A percentile compares a stretch with the other conserved stretches of the same genome.
Conservation (phyloP, 2,797 vertebrate genomes). For the Acanthiza pusilla region DNA sequence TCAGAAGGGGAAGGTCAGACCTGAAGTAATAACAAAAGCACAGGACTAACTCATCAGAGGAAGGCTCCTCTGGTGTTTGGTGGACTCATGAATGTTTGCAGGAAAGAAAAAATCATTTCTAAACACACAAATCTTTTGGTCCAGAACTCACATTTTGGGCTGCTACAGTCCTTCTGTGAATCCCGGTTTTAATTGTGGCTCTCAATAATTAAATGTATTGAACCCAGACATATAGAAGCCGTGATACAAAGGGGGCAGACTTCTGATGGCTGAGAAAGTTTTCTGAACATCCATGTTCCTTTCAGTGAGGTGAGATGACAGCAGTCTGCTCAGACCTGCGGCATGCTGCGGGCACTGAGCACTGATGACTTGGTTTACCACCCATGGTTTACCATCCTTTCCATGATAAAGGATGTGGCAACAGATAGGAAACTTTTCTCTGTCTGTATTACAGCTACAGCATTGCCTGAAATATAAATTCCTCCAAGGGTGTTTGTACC, state of each 20-base stretch:
- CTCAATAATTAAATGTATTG: not conserved
- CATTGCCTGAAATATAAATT: not conserved
- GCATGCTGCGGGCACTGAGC: not conserved
- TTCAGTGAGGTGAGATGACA: not conserved
- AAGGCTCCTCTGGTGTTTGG: not conserved
- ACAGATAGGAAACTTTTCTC: slow-evolving; percentile 2
- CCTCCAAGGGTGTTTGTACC: not conserved
- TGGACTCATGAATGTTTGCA: not conserved
- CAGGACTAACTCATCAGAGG: not conserved
- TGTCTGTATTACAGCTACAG: not conserved
- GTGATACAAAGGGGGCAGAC: not conserved
- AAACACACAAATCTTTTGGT: not conserved
- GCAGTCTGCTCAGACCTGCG: not conserved
- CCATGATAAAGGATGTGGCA: slow-evolving; percentile 5
- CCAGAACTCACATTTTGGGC: not conserved
- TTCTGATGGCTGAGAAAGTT: not conserved
- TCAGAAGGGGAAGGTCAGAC: not conserved
- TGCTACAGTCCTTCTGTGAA: not conserved
- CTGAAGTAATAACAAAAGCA: not conserved
- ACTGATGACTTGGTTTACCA: not conserved
- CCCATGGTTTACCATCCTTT: not conserved
- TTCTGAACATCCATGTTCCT: not conserved
- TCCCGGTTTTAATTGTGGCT: not conserved
- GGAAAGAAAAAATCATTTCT: not conserved
- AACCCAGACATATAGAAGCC: not conserved